These are phyloP conservation scores for Megaceryle alcyon DNA, from an alignment of 2,797 vertebrate species.

Conservation along the genomic window DNA sequence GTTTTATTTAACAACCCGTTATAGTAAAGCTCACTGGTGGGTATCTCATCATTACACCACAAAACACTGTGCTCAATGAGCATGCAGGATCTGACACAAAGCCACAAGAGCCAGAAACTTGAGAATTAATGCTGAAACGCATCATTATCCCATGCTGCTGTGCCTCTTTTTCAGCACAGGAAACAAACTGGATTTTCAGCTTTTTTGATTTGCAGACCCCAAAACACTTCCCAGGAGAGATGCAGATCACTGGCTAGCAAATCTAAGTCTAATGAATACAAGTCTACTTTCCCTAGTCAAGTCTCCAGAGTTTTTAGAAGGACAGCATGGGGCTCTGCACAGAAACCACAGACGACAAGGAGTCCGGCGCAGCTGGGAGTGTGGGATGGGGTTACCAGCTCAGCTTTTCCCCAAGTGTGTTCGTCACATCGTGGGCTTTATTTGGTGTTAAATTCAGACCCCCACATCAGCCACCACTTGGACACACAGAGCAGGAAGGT, in stretches of 20 bases:
- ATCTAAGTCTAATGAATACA: not conserved
- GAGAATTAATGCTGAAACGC: constrained; percentile 39
- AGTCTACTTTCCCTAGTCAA: not conserved
- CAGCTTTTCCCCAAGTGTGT: not conserved
- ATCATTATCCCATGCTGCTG: constrained; percentile 19
- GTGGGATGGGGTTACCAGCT: not conserved
- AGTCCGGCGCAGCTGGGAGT: not conserved
- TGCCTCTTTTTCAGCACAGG: not conserved
- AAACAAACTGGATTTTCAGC: constrained; percentile 27
- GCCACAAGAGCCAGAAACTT: constrained; percentile 56
- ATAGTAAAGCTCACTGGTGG: constrained; percentile 27
- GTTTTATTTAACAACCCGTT: constrained; percentile 44
- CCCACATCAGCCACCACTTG: rapidly evolving
- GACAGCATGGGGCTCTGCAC: rapidly evolving
- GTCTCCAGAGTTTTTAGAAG: not conserved
- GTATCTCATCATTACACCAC: constrained; percentile 47
- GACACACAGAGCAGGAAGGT: not conserved
- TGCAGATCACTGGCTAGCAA: not conserved
- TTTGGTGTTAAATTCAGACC: not conserved
- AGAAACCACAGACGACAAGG: not conserved
- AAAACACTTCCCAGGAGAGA: constrained; percentile 31
- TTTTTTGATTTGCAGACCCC: constrained; percentile 2
- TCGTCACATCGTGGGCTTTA: rapidly evolving
- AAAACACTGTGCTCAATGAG: constrained; percentile 12
- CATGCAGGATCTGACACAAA: constrained; percentile 51